These are phyloP conservation scores for Desmodus rotundus DNA, from an alignment of 2,113 vertebrate species.

Conservation along the genomic window DNA sequence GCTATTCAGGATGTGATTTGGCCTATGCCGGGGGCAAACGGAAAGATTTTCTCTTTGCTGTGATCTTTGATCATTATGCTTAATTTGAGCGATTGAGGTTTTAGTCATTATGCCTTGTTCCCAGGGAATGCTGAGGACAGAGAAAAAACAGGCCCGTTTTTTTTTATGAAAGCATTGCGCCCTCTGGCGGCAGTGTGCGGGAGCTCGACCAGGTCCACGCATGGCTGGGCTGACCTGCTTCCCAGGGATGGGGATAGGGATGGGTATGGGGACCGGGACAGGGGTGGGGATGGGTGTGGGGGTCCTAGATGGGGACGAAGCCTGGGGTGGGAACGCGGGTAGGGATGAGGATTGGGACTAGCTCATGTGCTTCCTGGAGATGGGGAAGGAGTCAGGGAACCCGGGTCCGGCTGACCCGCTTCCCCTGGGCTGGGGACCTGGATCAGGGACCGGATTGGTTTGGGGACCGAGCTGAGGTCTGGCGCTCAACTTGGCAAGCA, in stretches of 20 bases:
- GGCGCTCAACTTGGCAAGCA: neutral
- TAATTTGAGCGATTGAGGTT: constrained; percentile 61
- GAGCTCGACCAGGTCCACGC: neutral
- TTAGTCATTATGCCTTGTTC: constrained; percentile 26
- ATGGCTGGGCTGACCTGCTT: neutral
- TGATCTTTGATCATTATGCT: constrained; percentile 63
- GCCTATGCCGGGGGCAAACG: constrained; percentile 39
- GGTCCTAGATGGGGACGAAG: rapidly evolving
- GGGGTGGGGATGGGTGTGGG: rapidly evolving
- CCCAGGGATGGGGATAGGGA: neutral
- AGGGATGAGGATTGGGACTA: neutral
- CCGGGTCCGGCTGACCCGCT: neutral
- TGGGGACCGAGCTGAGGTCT: neutral
- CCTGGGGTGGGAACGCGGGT: neutral
- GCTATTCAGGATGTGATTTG: constrained; percentile 44
- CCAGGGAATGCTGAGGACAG: neutral
- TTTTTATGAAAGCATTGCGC: constrained; percentile 23
- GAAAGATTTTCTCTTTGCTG: constrained; percentile 53
- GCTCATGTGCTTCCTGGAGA: neutral
- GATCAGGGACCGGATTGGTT: too few relatives aligned
- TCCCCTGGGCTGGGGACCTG: neutral
- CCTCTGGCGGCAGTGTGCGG: constrained; percentile 46
- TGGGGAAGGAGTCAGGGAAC: neutral
- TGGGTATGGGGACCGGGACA: rapidly evolving
- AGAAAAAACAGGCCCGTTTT: constrained; percentile 25